A percentile compares a stretch with the other conserved stretches of the same genome.
Conservation (phyloP, 2,888 invertebrate species). For the Pteria penguin region DNA sequence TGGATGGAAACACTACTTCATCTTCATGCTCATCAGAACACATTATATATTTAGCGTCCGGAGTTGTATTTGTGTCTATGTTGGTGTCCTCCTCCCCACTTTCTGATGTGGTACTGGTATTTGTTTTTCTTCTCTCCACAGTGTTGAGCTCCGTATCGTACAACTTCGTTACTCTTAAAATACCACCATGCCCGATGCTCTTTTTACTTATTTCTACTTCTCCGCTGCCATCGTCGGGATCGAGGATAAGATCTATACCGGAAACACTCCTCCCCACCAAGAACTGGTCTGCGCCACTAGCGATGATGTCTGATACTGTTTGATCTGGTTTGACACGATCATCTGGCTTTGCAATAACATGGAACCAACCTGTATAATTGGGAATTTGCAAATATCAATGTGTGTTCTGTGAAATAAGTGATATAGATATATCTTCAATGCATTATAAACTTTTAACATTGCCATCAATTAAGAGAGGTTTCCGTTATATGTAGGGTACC, state of each 20-base stretch:
- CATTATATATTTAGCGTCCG: constrained; percentile 26
- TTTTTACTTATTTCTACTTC: constrained; percentile 10
- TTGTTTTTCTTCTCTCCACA: not conserved
- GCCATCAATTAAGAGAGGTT: too few species aligned
- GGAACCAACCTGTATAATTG: constrained; percentile 31
- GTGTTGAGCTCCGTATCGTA: not conserved
- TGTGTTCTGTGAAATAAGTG: too few species aligned
- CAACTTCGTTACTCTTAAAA: constrained; percentile 12
- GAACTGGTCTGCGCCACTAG: constrained; percentile 21
- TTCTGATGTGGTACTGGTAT: not conserved
- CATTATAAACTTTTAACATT: too few species aligned
- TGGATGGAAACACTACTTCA: constrained; percentile 52
- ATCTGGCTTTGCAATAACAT: constrained; percentile 8
- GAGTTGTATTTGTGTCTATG: not conserved
- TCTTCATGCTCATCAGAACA: constrained; percentile 60
- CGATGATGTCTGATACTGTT: constrained; percentile 10
- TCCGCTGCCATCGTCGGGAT: not conserved
- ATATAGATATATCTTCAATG: too few species aligned
- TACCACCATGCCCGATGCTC: constrained; percentile 19
- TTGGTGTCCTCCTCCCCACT: not conserved
- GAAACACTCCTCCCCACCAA: constrained; percentile 26
- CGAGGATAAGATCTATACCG: constrained; percentile 18
- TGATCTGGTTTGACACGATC: constrained; percentile 7
- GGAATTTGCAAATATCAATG: not conserved
- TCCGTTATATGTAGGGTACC: too few species aligned